These are phyloP conservation scores for Linnaemya vulpina DNA, from an alignment of 2,888 invertebrate genomes.

Conservation along the genomic window DNA sequence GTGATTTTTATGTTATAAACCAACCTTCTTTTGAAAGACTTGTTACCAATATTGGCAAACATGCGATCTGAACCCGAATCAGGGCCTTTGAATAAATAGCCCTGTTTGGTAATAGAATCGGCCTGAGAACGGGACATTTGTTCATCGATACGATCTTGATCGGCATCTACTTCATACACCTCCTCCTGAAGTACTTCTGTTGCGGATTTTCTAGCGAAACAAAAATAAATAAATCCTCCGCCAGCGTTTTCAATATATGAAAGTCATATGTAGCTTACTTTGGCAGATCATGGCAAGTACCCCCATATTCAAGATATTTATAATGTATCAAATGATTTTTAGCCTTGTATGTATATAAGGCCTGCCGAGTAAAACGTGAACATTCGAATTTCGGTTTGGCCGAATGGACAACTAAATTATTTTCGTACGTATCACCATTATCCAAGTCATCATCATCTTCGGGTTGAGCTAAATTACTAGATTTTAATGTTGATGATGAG, in stretches of 20 bases:
- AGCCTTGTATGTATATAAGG: conserved; percentile 89
- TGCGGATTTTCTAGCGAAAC: conserved; percentile 81
- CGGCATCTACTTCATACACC: conserved; percentile 94
- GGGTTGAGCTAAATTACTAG: conserved; percentile 79
- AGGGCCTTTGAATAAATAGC: conserved; percentile 95
- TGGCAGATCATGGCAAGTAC: conserved; percentile 93
- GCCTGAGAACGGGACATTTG: conserved; percentile 86
- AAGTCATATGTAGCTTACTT: conserved; percentile 84
- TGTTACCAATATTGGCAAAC: conserved; percentile 95
- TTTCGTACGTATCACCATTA: conserved; percentile 58
- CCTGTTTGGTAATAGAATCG: conserved; percentile 93
- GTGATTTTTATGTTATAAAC: not conserved
- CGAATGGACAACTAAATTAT: conserved; percentile 42
- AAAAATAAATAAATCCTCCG: conserved; percentile 12
- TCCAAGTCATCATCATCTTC: conserved; percentile 78
- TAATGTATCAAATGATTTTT: conserved; percentile 96
- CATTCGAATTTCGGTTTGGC: conserved; percentile 79
- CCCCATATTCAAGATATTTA: conserved; percentile 94
- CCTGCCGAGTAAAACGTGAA: conserved; percentile 86
- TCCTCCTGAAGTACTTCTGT: conserved; percentile 89
- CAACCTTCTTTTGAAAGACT: conserved; percentile 92
- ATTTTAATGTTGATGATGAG: conserved; percentile 78
- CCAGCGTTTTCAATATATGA: not conserved
- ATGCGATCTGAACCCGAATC: conserved; percentile 95
- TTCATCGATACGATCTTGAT: conserved; percentile 91